phyloP scores from a whole-genome alignment of 1,140 invertebrate species.

The Lepidurus packardi region DNA sequence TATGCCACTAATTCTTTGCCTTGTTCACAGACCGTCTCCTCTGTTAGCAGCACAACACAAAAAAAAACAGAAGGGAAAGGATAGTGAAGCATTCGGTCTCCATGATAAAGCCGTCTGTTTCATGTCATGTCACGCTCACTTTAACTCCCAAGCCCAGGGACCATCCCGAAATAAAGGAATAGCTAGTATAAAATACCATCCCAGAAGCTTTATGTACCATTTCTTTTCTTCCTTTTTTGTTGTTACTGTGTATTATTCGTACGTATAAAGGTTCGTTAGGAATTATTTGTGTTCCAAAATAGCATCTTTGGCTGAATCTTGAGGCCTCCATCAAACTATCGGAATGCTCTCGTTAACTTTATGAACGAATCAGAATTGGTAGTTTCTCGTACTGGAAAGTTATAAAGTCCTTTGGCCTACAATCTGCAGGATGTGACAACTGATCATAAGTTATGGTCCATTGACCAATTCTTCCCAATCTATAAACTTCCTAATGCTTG shows the following conservation, averaged over 20 bases:
- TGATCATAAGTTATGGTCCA: neutral
- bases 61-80: slow-evolving; percentile 3
- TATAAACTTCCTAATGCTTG: neutral
- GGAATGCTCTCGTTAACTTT: too few species aligned
- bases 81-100: neutral
- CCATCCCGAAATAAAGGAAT: neutral
- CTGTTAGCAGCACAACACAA: neutral
- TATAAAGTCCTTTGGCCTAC: neutral
- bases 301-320: too few species aligned
- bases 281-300: too few species aligned
- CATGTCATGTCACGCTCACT: slow-evolving; percentile 21
- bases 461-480: neutral
- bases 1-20: neutral
- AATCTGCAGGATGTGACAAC: neutral
- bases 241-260: too few species aligned
- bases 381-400: neutral
- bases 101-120: slow-evolving; percentile 21
- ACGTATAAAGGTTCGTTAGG: too few species aligned
- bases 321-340: too few species aligned
- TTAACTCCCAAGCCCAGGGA: slow-evolving; percentile 17
- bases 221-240: neutral
- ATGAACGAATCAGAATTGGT: neutral
- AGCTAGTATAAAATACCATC: neutral
- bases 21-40: slow-evolving; percentile 7
- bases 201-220: neutral